Conservation (phyloP, 1,140 invertebrate species). For the Drosophila ercepeae region DNA sequence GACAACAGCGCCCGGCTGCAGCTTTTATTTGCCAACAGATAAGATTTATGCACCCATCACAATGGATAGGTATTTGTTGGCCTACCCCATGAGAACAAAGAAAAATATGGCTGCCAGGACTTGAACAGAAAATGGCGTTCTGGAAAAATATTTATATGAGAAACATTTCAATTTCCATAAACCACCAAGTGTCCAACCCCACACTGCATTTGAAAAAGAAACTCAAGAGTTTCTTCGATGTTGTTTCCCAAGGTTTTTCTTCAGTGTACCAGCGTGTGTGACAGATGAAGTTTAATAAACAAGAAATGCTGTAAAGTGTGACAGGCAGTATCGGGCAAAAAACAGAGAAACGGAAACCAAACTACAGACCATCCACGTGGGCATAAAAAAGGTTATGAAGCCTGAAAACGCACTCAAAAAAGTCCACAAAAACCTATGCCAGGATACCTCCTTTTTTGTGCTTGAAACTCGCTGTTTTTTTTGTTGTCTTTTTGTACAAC, state of each 20-base stretch:
- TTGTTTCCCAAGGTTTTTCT: background rate
- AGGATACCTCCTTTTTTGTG: constrained; percentile 3
- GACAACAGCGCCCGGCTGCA: constrained; percentile 24
- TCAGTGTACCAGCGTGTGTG: constrained; percentile 13
- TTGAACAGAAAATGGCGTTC: no score
- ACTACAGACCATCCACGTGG: constrained; percentile 42
- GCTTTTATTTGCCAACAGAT: constrained; percentile 48
- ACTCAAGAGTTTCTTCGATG: background rate
- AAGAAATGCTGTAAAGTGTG: constrained; percentile 44
- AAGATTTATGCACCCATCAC: constrained; percentile 43
- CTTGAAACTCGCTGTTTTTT: constrained; percentile 9
- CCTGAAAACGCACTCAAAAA: constrained; percentile 10
- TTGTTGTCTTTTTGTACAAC: constrained; percentile 57
- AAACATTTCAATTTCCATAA: no score
- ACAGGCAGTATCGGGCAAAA: constrained; percentile 22
- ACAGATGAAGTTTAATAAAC: constrained; percentile 62
- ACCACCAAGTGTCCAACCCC: no score
- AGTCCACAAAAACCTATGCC: constrained; percentile 32
- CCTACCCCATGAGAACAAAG: background rate
- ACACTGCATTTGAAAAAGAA: no score
- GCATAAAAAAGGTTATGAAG: constrained; percentile 49
- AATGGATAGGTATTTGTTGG: constrained; percentile 20
- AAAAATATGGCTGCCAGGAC: background rate
- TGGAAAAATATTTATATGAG: no score
- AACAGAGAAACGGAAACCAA: constrained; percentile 31